Evolutionary conservation across 1,140 invertebrate species (phyloP).

Genomic region (Andrena cerasifolii): DNA sequence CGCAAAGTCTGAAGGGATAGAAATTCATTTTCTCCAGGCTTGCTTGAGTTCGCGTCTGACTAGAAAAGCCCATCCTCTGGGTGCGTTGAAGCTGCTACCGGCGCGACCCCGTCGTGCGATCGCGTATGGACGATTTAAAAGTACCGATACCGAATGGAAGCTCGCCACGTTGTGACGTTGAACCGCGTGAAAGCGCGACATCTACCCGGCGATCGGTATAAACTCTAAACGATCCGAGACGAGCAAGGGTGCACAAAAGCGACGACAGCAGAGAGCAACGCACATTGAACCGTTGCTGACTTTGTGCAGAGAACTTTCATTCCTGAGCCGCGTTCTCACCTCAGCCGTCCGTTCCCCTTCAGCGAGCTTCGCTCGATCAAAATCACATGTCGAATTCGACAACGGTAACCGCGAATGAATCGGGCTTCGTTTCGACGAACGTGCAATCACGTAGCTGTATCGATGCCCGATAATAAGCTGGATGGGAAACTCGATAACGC

Average conservation of each 20-base stretch:
- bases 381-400: neutral
- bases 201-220: neutral
- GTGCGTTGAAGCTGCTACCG: no score
- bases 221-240: neutral
- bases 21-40: constrained; percentile 40
- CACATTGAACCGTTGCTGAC: neutral
- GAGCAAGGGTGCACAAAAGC: neutral
- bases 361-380: neutral
- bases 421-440: constrained; percentile 12
- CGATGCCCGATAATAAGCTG: constrained; percentile 28
- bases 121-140: constrained; percentile 63
- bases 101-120: constrained; percentile 31
- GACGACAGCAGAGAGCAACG: no score
- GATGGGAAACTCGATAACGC: constrained; percentile 39
- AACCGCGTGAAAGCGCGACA: constrained; percentile 1
- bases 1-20: neutral
- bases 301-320: neutral
- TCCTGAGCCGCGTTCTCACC: neutral
- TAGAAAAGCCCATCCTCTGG: no score
- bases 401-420: constrained; percentile 10
- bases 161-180: constrained; percentile 15
- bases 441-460: neutral
- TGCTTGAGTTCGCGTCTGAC: neutral
- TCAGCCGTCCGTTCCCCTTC: neutral
- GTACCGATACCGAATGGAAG: constrained; percentile 33